These are phyloP conservation scores for Atethmia centrago DNA, from an alignment of 2,888 invertebrate genomes.

Conservation along the genomic window DNA sequence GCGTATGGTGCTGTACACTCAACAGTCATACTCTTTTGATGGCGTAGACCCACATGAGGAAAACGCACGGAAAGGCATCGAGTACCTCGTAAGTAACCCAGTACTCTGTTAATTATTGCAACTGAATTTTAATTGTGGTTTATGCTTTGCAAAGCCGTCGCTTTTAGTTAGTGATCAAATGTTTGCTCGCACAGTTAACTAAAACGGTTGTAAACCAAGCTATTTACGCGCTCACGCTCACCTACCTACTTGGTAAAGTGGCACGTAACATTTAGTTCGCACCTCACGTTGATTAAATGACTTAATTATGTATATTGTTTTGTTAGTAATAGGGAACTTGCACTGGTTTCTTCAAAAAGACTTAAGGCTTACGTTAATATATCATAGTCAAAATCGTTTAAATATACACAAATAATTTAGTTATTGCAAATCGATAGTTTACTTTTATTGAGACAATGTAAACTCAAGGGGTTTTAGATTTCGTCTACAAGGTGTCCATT, in stretches of 20 bases:
- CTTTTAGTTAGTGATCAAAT: background rate
- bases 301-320: background rate
- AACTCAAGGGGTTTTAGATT: background rate
- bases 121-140: background rate
- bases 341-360: background rate
- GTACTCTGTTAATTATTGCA: background rate
- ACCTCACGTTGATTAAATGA: background rate
- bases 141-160: background rate
- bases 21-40: conserved; percentile 83
- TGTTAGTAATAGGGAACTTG: background rate
- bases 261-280: background rate
- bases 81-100: conserved; percentile 91
- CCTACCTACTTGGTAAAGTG: background rate
- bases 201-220: background rate
- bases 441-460: too few relatives aligned
- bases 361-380: too few relatives aligned
- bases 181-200: background rate
- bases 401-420: background rate
- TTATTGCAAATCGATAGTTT: background rate
- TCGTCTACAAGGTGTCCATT: background rate
- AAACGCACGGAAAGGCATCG: conserved; percentile 86
- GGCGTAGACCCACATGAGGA: background rate
- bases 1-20: conserved; percentile 94
- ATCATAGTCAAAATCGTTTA: background rate
- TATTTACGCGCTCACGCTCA: background rate